Evolutionary conservation across 2,797 vertebrate species (phyloP).

Genomic region (Sphenopsis melanotis): DNA sequence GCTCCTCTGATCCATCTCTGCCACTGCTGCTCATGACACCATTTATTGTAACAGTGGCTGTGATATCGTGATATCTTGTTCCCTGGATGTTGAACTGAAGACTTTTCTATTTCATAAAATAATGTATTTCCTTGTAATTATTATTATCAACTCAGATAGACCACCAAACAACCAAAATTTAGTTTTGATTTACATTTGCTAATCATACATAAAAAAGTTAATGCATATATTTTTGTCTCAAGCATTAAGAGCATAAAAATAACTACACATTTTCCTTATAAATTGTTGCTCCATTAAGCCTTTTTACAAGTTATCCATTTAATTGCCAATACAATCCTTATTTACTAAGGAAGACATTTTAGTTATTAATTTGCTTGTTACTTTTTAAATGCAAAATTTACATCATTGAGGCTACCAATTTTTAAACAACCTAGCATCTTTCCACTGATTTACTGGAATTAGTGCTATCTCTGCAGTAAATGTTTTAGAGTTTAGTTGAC

Average conservation of each 20-base stretch:
- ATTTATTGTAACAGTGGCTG: not conserved
- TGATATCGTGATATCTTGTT: accelerated
- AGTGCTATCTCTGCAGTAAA: not conserved
- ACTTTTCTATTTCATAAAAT: not conserved
- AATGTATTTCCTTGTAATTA: not conserved
- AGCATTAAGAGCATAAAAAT: not conserved
- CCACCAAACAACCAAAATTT: not conserved
- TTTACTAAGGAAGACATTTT: not conserved
- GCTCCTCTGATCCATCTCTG: not conserved
- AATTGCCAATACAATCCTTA: not conserved
- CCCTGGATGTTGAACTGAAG: not conserved
- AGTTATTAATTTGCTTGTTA: not conserved
- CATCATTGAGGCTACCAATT: not conserved
- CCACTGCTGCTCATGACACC: accelerated
- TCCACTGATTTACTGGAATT: not conserved
- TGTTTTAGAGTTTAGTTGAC: not conserved
- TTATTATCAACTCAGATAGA: not conserved
- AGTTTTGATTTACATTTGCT: not conserved
- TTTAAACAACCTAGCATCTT: not conserved
- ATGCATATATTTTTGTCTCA: not conserved
- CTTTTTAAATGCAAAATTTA: not conserved
- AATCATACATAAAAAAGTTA: not conserved
- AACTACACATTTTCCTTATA: not conserved
- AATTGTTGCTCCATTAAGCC: not conserved
- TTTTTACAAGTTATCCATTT: not conserved